Percentiles rank a stretch among this genome's conserved stretches.
Conservation (phyloP, 2,888 invertebrate genomes). For the Trachelus troglodyta region DNA sequence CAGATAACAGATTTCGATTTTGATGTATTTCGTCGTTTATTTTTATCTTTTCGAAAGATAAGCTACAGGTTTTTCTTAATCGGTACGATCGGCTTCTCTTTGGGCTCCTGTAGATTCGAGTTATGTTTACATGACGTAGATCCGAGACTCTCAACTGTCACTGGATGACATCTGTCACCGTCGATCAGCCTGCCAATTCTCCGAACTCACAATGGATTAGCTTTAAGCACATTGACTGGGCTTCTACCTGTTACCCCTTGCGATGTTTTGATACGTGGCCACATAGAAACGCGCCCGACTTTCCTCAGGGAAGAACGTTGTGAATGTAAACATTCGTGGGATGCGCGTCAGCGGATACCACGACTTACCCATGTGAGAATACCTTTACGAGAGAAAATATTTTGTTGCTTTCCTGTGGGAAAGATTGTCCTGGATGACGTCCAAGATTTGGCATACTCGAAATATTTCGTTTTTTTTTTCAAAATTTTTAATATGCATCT, state of each 20-base stretch:
- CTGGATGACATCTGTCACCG: conserved; percentile 44
- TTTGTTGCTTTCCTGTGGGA: background rate
- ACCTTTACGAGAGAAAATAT: background rate
- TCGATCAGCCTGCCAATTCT: conserved; percentile 40
- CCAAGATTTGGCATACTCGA: background rate
- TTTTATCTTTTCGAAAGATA: conserved; percentile 20
- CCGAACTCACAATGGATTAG: conserved; percentile 32
- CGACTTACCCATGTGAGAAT: background rate
- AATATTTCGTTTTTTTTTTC: background rate
- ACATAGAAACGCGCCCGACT: conserved; percentile 28
- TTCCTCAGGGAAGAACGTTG: conserved; percentile 40
- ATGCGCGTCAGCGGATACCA: background rate
- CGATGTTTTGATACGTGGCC: conserved; percentile 52
- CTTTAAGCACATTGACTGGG: conserved; percentile 34
- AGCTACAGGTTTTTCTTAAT: background rate
- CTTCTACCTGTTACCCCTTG: conserved; percentile 24
- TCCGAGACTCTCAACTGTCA: background rate
- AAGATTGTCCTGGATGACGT: background rate
- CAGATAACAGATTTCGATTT: background rate
- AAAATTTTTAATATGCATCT: background rate
- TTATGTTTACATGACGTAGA: background rate
- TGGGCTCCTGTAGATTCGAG: background rate
- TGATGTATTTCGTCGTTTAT: conserved; percentile 23
- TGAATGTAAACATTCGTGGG: conserved; percentile 53
- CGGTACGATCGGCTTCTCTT: background rate